phyloP scores from a whole-genome alignment of 2,888 invertebrate genomes.

The Perithous albicinctus region DNA sequence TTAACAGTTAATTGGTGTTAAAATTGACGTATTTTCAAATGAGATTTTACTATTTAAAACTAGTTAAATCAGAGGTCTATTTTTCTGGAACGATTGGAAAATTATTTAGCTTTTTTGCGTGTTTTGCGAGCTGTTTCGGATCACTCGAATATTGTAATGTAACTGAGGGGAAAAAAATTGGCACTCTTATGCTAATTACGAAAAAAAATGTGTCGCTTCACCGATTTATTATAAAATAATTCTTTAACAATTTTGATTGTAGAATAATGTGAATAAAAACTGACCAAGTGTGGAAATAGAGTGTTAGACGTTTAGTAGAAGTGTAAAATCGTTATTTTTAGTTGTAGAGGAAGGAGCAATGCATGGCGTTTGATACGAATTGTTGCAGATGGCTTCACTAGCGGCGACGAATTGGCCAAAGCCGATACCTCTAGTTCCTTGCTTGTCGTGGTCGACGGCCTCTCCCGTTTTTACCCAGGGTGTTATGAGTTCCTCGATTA shows the following conservation, averaged over 20 bases:
- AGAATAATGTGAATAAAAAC: not conserved
- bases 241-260: not conserved
- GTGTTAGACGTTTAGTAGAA: not conserved
- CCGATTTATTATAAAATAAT: no score
- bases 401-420: slow-evolving; percentile 98
- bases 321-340: not conserved
- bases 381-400: slow-evolving; percentile 96
- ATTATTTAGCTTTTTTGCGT: no score
- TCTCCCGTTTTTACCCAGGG: slow-evolving; percentile 98
- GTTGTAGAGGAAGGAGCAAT: not conserved
- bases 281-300: not conserved
- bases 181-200: no score
- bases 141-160: no score
- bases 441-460: slow-evolving; percentile 98
- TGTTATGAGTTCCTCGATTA: slow-evolving; percentile 97
- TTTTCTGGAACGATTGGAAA: no score
- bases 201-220: no score
- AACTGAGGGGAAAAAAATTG: no score
- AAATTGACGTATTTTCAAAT: not conserved
- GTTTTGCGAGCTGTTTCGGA: no score
- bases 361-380: slow-evolving; percentile 53
- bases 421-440: slow-evolving; percentile 96
- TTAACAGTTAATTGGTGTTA: not conserved
- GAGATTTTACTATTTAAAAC: no score
- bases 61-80: no score